Evolutionary conservation across 2,888 invertebrate genomes (phyloP).

Genomic region (Scrobipalpa costella): DNA sequence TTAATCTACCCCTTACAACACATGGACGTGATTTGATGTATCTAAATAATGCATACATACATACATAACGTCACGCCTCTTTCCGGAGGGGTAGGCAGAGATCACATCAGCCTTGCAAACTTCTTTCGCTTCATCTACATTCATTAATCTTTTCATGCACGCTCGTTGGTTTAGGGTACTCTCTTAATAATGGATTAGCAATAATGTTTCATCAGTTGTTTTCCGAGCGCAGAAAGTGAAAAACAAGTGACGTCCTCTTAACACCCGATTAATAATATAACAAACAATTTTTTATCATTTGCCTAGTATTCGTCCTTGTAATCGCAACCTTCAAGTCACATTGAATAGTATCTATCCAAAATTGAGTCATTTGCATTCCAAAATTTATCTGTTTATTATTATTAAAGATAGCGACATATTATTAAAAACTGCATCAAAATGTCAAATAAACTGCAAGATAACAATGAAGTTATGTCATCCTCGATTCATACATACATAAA

Average conservation of each 20-base stretch:
- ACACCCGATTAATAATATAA: not conserved
- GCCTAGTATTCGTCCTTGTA: not conserved
- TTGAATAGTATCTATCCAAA: not conserved
- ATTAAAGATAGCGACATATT: not conserved
- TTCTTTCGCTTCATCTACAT: no score
- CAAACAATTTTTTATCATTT: not conserved
- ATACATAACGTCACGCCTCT: no score
- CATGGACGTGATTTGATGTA: no score
- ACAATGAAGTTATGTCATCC: no score
- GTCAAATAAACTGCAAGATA: not conserved
- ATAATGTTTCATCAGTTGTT: not conserved
- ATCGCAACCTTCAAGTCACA: not conserved
- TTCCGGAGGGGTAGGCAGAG: no score
- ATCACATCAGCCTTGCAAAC: no score
- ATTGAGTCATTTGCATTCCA: constrained; percentile 8
- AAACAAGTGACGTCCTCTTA: constrained; percentile 1
- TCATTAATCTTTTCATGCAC: no score
- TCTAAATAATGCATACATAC: no score
- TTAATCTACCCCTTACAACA: no score
- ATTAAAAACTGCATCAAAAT: not conserved
- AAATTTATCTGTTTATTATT: not conserved
- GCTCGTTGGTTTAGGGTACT: no score
- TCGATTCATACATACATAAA: no score
- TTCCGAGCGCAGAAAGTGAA: not conserved
- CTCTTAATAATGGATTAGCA: not conserved